phyloP scores from a whole-genome alignment of 2,113 vertebrate species.

The Dasypus novemcinctus region DNA sequence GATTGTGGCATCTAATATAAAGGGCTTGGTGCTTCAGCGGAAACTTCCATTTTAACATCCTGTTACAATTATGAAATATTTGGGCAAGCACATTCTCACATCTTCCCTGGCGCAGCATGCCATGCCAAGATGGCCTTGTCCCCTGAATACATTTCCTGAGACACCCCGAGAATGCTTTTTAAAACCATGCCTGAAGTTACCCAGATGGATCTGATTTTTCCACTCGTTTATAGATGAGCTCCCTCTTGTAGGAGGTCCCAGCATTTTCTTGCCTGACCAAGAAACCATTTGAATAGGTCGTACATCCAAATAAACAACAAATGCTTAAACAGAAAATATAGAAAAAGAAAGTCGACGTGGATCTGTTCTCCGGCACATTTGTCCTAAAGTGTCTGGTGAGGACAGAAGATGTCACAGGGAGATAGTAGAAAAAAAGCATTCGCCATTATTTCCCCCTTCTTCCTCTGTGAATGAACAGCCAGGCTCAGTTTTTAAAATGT shows the following conservation, averaged over 20 bases:
- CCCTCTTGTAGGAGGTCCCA: background rate
- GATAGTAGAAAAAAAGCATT: background rate
- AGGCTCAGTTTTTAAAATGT: background rate
- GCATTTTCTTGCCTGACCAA: background rate
- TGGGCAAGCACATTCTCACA: background rate
- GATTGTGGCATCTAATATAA: accelerated
- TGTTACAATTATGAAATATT: background rate
- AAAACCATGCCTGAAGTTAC: background rate
- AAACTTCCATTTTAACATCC: background rate
- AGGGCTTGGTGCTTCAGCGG: accelerated
- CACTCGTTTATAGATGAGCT: background rate
- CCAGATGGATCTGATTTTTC: background rate
- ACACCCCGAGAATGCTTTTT: background rate
- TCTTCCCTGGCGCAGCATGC: background rate
- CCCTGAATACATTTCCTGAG: background rate
- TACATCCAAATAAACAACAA: background rate
- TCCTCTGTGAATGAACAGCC: background rate
- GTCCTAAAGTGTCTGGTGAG: background rate
- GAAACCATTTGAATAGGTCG: background rate
- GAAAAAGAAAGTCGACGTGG: background rate
- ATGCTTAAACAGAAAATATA: background rate
- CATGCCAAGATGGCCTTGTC: background rate
- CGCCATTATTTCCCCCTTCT: background rate
- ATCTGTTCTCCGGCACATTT: background rate
- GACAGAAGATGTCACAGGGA: background rate